These are phyloP conservation scores for Erythrocercus mccallii DNA, from an alignment of 2,113 vertebrate species.

Conservation along the genomic window DNA sequence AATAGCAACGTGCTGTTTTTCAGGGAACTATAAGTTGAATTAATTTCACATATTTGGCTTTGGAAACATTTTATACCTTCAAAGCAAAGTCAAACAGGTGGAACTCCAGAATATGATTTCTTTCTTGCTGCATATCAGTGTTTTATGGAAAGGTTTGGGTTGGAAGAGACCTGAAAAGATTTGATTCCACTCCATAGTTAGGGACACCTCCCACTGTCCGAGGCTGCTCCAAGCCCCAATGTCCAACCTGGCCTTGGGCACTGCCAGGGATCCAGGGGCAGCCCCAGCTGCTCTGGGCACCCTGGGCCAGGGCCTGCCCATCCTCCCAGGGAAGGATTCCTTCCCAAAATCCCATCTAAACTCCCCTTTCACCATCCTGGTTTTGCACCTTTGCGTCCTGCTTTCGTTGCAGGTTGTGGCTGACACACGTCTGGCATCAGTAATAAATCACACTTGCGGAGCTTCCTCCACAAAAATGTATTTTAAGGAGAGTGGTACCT, in stretches of 20 bases:
- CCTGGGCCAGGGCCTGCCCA: background rate
- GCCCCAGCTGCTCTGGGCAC: background rate
- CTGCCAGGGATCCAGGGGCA: background rate
- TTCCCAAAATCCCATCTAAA: rapidly evolving
- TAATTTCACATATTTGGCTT: background rate
- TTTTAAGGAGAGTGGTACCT: background rate
- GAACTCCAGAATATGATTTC: background rate
- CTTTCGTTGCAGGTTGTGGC: background rate
- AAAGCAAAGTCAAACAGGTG: background rate
- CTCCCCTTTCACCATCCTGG: background rate
- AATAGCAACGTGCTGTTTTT: background rate
- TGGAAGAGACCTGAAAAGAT: background rate
- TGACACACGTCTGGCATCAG: background rate
- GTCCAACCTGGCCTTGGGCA: background rate
- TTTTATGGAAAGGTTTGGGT: background rate
- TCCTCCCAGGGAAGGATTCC: rapidly evolving
- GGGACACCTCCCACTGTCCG: rapidly evolving
- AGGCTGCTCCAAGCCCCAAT: background rate
- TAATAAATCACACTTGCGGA: background rate
- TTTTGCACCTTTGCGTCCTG: background rate
- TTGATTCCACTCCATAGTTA: background rate
- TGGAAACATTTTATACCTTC: background rate
- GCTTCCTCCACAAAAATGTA: background rate
- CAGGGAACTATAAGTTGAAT: background rate
- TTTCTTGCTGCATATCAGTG: background rate